Percentiles rank a stretch among this genome's conserved stretches.
Evolutionary conservation across 30 jellyfish, hydroid and myxozoan species (phyloP).

Genomic region (Turritopsis dohrnii): DNA sequence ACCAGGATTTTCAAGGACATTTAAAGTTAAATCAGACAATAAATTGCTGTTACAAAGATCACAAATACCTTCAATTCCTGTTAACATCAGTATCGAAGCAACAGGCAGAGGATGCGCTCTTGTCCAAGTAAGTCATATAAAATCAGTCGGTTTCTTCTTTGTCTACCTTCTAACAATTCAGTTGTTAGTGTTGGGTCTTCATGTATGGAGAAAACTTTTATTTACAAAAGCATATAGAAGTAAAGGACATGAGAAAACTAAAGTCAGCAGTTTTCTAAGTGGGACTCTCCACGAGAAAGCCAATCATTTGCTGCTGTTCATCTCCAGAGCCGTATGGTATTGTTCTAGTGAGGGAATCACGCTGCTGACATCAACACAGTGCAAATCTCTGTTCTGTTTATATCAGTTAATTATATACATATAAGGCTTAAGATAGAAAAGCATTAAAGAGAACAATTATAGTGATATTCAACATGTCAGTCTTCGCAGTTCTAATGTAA

Average conservation of each 20-base stretch:
- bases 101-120: constrained; percentile 39
- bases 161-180: background rate
- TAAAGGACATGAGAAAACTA: too few species aligned
- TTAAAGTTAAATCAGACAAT: constrained; percentile 1
- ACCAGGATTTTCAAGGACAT: background rate
- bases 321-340: too few species aligned
- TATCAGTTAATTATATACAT: too few species aligned
- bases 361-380: too few species aligned
- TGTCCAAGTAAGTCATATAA: constrained; percentile 8
- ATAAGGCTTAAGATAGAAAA: too few species aligned
- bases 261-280: too few species aligned
- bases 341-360: too few species aligned
- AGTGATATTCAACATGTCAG: background rate
- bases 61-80: constrained; percentile 1
- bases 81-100: constrained; percentile 21
- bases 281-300: too few species aligned
- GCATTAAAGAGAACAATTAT: too few species aligned
- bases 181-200: background rate
- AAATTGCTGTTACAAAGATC: constrained; percentile 21
- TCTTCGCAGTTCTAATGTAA: background rate
- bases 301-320: too few species aligned
- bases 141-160: background rate
- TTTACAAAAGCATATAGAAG: too few species aligned
- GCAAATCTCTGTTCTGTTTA: too few species aligned
- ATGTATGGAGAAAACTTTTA: background rate